Conservation (phyloP, 2,113 vertebrate genomes). For the Neomonachus schauinslandi region DNA sequence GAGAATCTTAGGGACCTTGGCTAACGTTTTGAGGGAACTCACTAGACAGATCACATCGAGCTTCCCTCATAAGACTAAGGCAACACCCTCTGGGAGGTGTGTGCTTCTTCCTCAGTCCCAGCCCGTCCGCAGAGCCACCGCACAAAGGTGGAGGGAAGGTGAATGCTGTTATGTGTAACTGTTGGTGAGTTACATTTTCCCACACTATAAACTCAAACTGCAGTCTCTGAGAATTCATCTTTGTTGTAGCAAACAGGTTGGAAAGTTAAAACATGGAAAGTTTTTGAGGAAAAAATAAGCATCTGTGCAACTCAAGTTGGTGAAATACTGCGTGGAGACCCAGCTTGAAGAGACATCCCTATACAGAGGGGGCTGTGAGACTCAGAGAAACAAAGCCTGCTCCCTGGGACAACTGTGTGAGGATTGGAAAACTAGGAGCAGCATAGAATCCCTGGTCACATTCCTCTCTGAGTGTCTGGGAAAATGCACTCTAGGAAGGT, state of each 20-base stretch:
- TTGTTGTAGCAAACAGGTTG: not conserved
- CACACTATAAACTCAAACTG: not conserved
- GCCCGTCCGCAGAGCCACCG: no score
- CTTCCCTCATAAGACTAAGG: not conserved
- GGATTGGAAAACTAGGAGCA: not conserved
- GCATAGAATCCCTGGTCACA: accelerated
- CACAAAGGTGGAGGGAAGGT: not conserved
- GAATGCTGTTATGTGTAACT: accelerated
- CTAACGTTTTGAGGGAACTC: not conserved
- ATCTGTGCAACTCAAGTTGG: not conserved
- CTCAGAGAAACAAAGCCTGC: not conserved
- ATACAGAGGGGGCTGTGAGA: accelerated
- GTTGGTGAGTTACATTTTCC: not conserved
- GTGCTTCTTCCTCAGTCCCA: not conserved
- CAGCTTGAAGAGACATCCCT: not conserved
- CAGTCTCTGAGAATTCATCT: not conserved
- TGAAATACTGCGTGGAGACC: no score
- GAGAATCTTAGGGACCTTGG: not conserved
- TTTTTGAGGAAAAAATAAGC: not conserved
- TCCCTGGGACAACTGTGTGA: not conserved
- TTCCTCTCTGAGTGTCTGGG: not conserved
- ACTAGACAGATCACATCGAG: not conserved
- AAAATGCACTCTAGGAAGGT: not conserved
- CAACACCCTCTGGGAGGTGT: accelerated
- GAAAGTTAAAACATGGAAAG: not conserved